Evolutionary conservation across 1,140 invertebrate genomes (phyloP).

Genomic region (Apis mellifera): DNA sequence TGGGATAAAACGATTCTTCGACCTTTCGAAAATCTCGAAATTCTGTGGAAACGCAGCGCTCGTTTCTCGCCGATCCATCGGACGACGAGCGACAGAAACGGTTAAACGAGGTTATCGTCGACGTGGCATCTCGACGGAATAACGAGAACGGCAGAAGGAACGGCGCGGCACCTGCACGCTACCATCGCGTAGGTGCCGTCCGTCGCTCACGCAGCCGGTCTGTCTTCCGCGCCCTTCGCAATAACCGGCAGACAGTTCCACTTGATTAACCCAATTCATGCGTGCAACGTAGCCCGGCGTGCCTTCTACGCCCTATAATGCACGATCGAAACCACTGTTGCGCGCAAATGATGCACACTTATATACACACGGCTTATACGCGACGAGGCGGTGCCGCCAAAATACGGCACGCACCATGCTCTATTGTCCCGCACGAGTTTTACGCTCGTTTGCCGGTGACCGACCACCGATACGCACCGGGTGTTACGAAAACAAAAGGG

Average conservation of each 20-base stretch:
- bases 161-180: constrained; percentile 70
- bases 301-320: constrained; percentile 45
- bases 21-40: too few relatives aligned
- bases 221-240: constrained; percentile 59
- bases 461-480: constrained; percentile 59
- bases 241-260: constrained; percentile 74
- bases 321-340: constrained; percentile 57
- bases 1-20: too few relatives aligned
- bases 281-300: constrained; percentile 68
- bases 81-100: too few relatives aligned
- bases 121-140: background rate
- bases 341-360: constrained; percentile 61
- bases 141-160: background rate
- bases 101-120: background rate
- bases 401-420: constrained; percentile 49
- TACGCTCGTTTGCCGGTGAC: constrained; percentile 67
- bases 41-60: fast-evolving
- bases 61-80: too few relatives aligned
- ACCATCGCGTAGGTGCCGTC: constrained; percentile 61
- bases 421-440: constrained; percentile 65
- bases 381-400: constrained; percentile 49
- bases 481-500: constrained; percentile 55
- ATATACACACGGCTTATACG: constrained; percentile 24
- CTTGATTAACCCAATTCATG: constrained; percentile 79
- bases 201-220: constrained; percentile 57